These are phyloP conservation scores for Zapus hudsonius DNA, from an alignment of 2,113 vertebrate species.

Conservation along the genomic window DNA sequence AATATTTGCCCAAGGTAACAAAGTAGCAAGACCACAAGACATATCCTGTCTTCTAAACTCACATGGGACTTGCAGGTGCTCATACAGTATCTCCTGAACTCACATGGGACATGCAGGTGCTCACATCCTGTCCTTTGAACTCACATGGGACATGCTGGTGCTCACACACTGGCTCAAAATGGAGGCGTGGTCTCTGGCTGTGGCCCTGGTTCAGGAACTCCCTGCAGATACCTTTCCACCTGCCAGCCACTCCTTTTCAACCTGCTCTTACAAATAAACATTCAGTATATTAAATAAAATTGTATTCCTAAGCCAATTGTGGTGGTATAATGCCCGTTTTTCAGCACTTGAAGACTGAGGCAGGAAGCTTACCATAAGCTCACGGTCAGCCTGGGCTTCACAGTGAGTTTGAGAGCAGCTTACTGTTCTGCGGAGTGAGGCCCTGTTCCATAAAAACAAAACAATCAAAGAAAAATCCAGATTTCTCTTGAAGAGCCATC, in stretches of 20 bases:
- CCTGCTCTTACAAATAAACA: neutral
- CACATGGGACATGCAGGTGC: too few species aligned
- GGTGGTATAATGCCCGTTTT: neutral
- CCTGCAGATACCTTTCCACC: accelerated
- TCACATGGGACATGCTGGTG: accelerated
- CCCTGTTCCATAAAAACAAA: neutral
- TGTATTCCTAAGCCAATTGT: neutral
- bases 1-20: neutral
- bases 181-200: accelerated
- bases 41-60: too few species aligned
- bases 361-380: neutral
- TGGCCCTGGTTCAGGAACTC: neutral
- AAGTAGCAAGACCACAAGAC: accelerated
- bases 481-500: neutral
- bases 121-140: neutral
- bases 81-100: too few species aligned
- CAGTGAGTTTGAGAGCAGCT: neutral
- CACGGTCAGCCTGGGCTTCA: neutral
- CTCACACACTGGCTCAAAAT: accelerated
- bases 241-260: neutral
- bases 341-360: neutral
- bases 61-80: too few species aligned
- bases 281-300: neutral
- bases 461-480: neutral
- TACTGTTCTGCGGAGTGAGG: neutral